Evolutionary conservation across 2,113 vertebrate genomes (phyloP), one percentile per base, ranked within the genome.

Genomic region (Chaetodon trifascialis): DNA sequence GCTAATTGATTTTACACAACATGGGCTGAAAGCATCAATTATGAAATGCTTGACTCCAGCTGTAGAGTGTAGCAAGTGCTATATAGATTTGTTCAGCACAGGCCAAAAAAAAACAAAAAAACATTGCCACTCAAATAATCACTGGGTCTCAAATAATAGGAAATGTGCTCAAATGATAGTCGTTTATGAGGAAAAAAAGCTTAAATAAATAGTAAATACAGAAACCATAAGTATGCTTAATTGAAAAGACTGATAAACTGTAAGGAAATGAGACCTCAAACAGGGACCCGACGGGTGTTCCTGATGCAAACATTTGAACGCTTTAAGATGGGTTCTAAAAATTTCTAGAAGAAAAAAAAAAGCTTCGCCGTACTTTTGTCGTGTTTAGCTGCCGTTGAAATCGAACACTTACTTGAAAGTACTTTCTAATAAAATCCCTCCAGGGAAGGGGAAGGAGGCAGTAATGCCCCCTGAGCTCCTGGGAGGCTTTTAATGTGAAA

Each of bases 401-500:
- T 12, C 1, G 2, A 60, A 34, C 6, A 46, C 16, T 60, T 15
- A 38, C 3, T 51, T n/a, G 11, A 8, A 38, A 30, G 12, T 51
- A 30, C 65, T 44, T 49, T 23, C 15, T 52, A 4, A n/a, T 55
- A 55, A 34, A 54, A 62, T 19, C 14, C 30, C 19, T n/a, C 34
- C 23, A 44, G 14, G 19, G 4, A 36, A 8, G 36, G 14, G 6
- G 21, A 59, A 4, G 11, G 46, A 59, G 79, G 9, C 58, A 54
- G 67, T 49, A 34, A 42, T 68, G 38, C 34, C 72, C 36, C 19
- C 17, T 47, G 34, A 63, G 16, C 34, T 64, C 59, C 51, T 55
- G 23, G 17, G 38, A 63, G 25, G 46, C 55, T 68, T 74, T 68
- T 76, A 56, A 56, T 55, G 21, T 40, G 9, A 65, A 71, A 58